Conservation (phyloP, 1,140 invertebrate genomes). For the Calephelis virginiensis region DNA sequence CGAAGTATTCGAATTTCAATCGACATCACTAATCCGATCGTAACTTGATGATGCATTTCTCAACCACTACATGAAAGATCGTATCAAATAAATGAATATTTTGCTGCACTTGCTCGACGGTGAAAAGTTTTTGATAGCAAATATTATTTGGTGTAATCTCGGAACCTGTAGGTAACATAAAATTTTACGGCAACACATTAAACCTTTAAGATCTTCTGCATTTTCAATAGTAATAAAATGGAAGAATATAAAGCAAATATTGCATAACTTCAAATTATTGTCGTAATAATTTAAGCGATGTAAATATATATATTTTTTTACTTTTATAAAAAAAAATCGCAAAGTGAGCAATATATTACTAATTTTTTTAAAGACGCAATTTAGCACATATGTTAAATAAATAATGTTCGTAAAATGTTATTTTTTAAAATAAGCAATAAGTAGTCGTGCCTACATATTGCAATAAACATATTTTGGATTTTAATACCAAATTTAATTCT, state of each 20-base stretch:
- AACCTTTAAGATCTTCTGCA: not conserved
- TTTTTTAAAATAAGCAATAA: too few relatives aligned
- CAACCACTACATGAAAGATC: conserved; percentile 31
- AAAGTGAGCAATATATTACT: too few relatives aligned
- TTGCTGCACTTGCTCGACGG: conserved; percentile 18
- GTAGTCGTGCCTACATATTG: too few relatives aligned
- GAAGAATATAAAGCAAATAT: not conserved
- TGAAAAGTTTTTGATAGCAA: conserved; percentile 19
- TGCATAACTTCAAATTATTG: too few relatives aligned
- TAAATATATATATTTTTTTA: too few relatives aligned
- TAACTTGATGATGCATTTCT: conserved; percentile 25
- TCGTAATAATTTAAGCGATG: too few relatives aligned
- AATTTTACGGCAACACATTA: conserved; percentile 9
- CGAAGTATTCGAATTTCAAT: not conserved
- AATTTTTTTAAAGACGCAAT: too few relatives aligned
- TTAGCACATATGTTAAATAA: too few relatives aligned
- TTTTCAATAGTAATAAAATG: conserved; percentile 1
- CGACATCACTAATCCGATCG: not conserved
- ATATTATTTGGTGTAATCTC: conserved; percentile 13
- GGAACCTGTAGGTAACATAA: conserved; percentile 3
- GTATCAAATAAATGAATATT: conserved; percentile 32
- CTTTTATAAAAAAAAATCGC: too few relatives aligned
- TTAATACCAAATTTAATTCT: too few relatives aligned
- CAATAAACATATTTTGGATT: too few relatives aligned
- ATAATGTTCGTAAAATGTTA: too few relatives aligned